Base-by-base conservation (phyloP, 2,888 invertebrate genomes). In the Athetis lepigone region DNA sequence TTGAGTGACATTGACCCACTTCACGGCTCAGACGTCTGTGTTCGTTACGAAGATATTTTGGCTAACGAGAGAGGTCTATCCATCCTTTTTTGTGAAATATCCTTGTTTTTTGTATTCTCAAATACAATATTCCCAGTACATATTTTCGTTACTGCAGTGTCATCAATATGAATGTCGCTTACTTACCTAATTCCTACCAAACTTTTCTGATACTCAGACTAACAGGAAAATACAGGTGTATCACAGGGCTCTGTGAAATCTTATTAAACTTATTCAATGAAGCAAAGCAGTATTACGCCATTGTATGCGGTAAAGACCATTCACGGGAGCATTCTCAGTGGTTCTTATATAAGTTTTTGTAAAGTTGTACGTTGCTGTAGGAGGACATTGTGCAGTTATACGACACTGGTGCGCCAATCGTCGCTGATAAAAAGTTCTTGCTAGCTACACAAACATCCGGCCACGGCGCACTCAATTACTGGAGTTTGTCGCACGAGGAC, bases 381-480 rank as follows among this genome's bases (percentile, higher is more conserved):
- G 8, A 47, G 50, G 36, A 58, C 40, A 73, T 60, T 77, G 77
- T 85, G 86, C 85, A 89, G 90, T 88, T 88, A 88, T 81, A 79
- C 87, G 89, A 89, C 88, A 88, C 85, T 85, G 81, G 84, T 77
- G 82, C 83, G 85, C 87, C 89, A 92, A 91, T 92, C 86, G 89
- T 70, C 74, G 85, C 87, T 89, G 91, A 92, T 92, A 92, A 92
- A 92, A 92, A 90, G 85, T 92, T 90, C 88, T 84, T 72, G 81
- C 77, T 74, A 75, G 82, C 88, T 90, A 84, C 85, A 88, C 91
- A 92, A 92, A 92, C 92, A 92, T 91, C 89, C 89, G 88, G 88
- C 85, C 86, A 73, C 71, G 82, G 88, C 83, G 87, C 90, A 90
- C 91, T 92, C 92, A 92, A 92, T 93, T 93, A 93, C 91, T 85